Percentiles rank a stretch among this genome's conserved stretches.
Evolutionary conservation across 2,113 vertebrate genomes (phyloP).

Genomic region (Bucco capensis): DNA sequence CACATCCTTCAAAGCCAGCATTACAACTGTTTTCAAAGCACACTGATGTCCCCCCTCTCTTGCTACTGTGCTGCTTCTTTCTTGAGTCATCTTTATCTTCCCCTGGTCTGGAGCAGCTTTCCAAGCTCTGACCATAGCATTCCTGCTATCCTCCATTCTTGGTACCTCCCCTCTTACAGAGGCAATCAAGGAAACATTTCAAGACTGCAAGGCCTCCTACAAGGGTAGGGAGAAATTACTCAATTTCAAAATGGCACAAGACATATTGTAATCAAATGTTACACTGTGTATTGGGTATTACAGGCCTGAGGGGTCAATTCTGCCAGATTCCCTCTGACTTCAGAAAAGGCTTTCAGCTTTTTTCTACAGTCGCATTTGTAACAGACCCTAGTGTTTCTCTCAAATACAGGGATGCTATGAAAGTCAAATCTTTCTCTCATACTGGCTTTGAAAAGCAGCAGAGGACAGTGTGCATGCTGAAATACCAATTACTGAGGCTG

Average conservation of each 20-base stretch:
- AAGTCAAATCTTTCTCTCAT: background rate
- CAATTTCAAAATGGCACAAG: background rate
- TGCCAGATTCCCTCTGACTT: background rate
- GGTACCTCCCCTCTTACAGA: background rate
- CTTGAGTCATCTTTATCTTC: background rate
- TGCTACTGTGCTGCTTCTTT: rapidly evolving
- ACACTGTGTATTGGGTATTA: rapidly evolving
- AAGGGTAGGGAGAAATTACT: background rate
- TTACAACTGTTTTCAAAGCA: background rate
- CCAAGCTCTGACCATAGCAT: background rate
- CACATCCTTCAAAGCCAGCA: background rate
- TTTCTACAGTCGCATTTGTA: background rate
- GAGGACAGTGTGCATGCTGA: background rate
- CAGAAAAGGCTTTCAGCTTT: background rate
- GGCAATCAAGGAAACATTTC: background rate
- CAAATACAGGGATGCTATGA: background rate
- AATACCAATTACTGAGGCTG: background rate
- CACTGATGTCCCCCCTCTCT: background rate
- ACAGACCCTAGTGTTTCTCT: background rate
- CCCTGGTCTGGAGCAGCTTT: background rate
- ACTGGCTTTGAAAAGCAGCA: background rate
- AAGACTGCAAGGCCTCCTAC: background rate
- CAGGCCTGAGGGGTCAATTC: background rate
- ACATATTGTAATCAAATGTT: background rate
- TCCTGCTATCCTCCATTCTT: background rate